Evolutionary conservation across 2,888 invertebrate species (phyloP), one percentile per base, ranked within the genome.

Genomic region (Calameuta filiformis): DNA sequence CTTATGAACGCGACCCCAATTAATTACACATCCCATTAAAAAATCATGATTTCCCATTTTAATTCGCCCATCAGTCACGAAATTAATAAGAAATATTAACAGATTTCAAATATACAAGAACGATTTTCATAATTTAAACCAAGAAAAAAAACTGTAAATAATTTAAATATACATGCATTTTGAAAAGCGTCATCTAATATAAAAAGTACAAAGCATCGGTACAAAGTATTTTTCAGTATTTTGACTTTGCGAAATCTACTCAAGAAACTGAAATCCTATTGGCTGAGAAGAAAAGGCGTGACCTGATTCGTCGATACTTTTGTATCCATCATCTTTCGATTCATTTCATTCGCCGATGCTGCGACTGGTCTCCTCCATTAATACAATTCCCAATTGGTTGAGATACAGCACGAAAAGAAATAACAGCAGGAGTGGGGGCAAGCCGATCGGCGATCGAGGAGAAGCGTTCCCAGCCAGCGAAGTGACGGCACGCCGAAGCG

Each of bases 401-500:
- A 56, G 56, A 56, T 23, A 56, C 56, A 56, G 56, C 56, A 6
- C 56, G 56, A 56, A 56, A 56, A 56, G 56, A 56, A 56, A 56
- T 56, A 56, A 23, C 23, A 56, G 56, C 23, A 81, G 79, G 79
- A 79, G 79, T 75, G 79, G 82, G 79, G 76, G 80, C 79, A 78
- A 75, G 80, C 83, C 76, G 75, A 75, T 68, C 40, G 73, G 69
- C 79, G 79, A 79, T 73, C 73, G 76, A 76, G 78, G 80, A 77
- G 71, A 71, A 71, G 71, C 71, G 71, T 71, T 71, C 71, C 31
- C 71, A 71, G 71, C 31, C 71, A 71, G 79, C 78, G 79, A 69
- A 83, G 84, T 83, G 84, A 88, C 85, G 83, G 84, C 83, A 87
- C 85, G 86, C 85, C 83, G 83, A 83, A 76, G 81, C 79, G 82